A percentile compares a stretch with the other conserved stretches of the same genome.
Evolutionary conservation across 2,113 vertebrate genomes (phyloP).

Genomic region (Thalassarche chlororhynchos): DNA sequence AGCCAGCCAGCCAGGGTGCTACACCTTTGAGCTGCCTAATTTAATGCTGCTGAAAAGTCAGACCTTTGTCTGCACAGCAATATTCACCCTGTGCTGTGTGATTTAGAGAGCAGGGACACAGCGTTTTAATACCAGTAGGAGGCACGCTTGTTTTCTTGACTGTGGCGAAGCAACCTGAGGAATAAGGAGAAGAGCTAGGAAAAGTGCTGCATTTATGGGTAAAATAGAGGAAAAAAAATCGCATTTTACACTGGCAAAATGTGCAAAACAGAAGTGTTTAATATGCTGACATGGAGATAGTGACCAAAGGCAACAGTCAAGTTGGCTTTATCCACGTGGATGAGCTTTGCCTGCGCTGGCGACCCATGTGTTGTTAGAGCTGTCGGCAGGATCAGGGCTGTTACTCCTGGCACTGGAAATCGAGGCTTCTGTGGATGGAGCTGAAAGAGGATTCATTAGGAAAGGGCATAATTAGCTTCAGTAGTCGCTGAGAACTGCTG

Average conservation of each 20-base stretch:
- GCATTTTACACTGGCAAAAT: background rate
- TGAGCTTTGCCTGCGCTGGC: background rate
- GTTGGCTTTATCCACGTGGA: background rate
- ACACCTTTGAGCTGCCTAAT: background rate
- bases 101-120: background rate
- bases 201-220: background rate
- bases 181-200: background rate
- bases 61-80: background rate
- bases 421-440: background rate
- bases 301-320: background rate
- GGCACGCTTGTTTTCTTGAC: accelerated
- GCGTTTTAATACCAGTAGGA: background rate
- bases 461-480: background rate
- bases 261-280: background rate
- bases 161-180: background rate
- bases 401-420: background rate
- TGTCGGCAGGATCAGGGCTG: background rate
- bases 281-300: background rate
- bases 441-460: background rate
- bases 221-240: accelerated
- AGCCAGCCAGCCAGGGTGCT: background rate
- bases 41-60: background rate
- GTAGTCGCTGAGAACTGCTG: accelerated
- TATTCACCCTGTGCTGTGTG: background rate
- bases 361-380: background rate